Percentiles rank a stretch among this genome's conserved stretches.
phyloP scores from a whole-genome alignment of 1,140 invertebrate species.

The Euura saliciscinereae region DNA sequence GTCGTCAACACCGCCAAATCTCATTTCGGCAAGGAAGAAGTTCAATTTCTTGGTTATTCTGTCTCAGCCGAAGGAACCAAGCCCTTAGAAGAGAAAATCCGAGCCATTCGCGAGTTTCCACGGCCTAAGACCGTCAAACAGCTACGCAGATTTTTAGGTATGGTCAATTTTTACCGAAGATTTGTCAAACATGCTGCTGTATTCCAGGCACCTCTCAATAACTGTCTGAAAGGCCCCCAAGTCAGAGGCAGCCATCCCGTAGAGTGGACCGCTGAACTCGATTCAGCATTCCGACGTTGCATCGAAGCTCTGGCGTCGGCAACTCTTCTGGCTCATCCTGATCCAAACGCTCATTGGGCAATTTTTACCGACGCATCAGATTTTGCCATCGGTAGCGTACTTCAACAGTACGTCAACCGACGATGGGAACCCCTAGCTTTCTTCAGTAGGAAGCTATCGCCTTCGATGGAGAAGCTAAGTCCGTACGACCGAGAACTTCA shows the following conservation, averaged over 20 bases:
- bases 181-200: conserved; percentile 25
- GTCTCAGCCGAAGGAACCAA: conserved; percentile 14
- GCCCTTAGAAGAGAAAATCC: conserved; percentile 22
- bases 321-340: conserved; percentile 33
- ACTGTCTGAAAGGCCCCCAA: conserved; percentile 24
- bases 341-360: conserved; percentile 16
- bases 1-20: conserved; percentile 40
- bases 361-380: conserved; percentile 33
- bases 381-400: conserved; percentile 32
- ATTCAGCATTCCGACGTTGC: conserved; percentile 29
- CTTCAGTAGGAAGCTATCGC: conserved; percentile 32
- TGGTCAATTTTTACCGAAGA: conserved; percentile 40
- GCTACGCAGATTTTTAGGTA: conserved; percentile 41
- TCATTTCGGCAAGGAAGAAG: conserved; percentile 33
- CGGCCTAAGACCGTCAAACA: conserved; percentile 27
- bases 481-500: conserved; percentile 53
- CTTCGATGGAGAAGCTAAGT: conserved; percentile 2
- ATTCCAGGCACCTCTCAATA: conserved; percentile 30
- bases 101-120: conserved; percentile 27
- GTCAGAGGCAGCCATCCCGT: conserved; percentile 28
- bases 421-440: conserved; percentile 37
- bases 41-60: conserved; percentile 41
- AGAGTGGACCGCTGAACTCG: conserved; percentile 26
- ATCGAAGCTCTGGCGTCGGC: conserved; percentile 33
- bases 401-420: conserved; percentile 30